Evolutionary conservation across 2,888 invertebrate genomes (phyloP).

Genomic region (Lasius platythorax): DNA sequence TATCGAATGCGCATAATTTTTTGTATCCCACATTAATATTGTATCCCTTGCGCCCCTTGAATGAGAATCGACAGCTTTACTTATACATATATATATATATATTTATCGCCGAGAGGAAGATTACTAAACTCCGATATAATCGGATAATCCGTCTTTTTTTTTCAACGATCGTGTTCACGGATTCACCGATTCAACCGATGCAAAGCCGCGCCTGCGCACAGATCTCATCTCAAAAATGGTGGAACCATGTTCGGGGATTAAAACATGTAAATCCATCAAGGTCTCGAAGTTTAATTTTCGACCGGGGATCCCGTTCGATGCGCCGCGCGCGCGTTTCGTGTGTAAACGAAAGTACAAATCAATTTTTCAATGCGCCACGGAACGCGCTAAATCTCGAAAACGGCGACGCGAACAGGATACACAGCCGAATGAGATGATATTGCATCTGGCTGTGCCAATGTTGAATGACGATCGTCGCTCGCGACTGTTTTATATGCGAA

Average conservation of each 20-base stretch:
- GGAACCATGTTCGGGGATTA: constrained; percentile 43
- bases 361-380: constrained; percentile 51
- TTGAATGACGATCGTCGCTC: constrained; percentile 71
- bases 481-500: constrained; percentile 69
- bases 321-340: constrained; percentile 17
- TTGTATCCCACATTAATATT: not conserved
- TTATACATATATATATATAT: not conserved
- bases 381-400: constrained; percentile 66
- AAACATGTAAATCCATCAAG: constrained; percentile 52
- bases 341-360: constrained; percentile 39
- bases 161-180: constrained; percentile 36
- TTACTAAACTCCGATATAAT: constrained; percentile 38
- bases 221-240: constrained; percentile 39
- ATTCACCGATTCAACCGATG: constrained; percentile 1
- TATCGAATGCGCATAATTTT: not conserved
- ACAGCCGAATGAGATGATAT: constrained; percentile 57
- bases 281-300: constrained; percentile 51
- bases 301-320: constrained; percentile 1
- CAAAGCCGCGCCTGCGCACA: constrained; percentile 30
- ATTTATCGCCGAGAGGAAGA: not conserved
- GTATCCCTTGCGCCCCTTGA: not conserved
- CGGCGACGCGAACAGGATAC: constrained; percentile 33
- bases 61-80: not conserved
- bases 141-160: constrained; percentile 37
- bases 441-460: constrained; percentile 53